Base-by-base conservation (phyloP, 2,888 invertebrate genomes). In the Gandaritis pyraliata region DNA sequence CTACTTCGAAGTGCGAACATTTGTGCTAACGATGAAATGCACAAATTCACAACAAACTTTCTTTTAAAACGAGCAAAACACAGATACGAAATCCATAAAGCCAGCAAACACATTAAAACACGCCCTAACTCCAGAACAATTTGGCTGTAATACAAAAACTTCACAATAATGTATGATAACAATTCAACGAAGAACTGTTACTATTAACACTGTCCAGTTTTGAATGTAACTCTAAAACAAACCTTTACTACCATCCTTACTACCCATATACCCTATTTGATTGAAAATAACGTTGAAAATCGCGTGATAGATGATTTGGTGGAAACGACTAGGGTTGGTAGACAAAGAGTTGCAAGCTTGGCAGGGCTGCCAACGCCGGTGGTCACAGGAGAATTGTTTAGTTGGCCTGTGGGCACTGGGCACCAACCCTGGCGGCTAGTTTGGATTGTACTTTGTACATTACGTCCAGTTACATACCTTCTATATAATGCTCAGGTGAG, bases 301-400 rank as follows among this genome's bases (percentile, higher is more conserved):
- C 16, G 47, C n/a, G n/a, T n/a, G n/a, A n/a, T n/a, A n/a, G n/a
- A n/a, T n/a, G n/a, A n/a, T 53, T 64, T 49, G 16, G 38, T 59
- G 50, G 48, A 12, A 29, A 46, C 49, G 58, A 53, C 51, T 47
- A 29, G 51, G 51, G 64, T 66, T 52, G 49, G 45, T 11, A 18
- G 45, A 18, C 13, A 43, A 16, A 47, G 80, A 81, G 81, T 80
- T 77, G 80, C 76, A 74, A 73, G 79, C 78, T 87, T 86, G 86
- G 87, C 87, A 82, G 73, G 75, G 76, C 66, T 83, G 85, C 86
- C 85, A 83, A 77, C 78, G 70, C 69, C 66, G 75, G 78, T 78
- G 84, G 85, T 84, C 87, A 81, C 84, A 80, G 65, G 87, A 82
- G 88, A 82, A 87, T 87, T 88, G 87, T 87, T 87, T 86, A 85